phyloP scores from a whole-genome alignment of 2,888 invertebrate species.

The Dichetophora obliterata region DNA sequence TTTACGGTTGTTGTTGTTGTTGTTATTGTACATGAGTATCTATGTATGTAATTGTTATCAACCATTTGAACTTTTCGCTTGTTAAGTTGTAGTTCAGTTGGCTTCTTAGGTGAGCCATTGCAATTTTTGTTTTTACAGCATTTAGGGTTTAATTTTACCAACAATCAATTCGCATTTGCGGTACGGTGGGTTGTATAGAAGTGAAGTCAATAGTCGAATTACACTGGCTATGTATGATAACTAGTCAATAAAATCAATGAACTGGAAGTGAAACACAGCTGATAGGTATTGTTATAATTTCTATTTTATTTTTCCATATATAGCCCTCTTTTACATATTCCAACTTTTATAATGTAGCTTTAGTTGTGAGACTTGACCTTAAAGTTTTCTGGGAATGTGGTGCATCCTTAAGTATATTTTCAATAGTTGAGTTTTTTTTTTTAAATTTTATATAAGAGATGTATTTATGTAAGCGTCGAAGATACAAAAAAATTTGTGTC shows the following conservation, averaged over 20 bases:
- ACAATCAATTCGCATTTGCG: not conserved
- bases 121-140: not conserved
- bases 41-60: constrained; percentile 54
- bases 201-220: not conserved
- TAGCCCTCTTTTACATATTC: too few relatives aligned
- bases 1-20: constrained; percentile 36
- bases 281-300: too few relatives aligned
- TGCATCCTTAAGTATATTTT: too few relatives aligned
- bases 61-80: constrained; percentile 45
- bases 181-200: not conserved
- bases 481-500: too few relatives aligned
- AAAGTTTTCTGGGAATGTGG: too few relatives aligned
- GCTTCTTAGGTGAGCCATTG: constrained; percentile 27
- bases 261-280: too few relatives aligned
- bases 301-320: too few relatives aligned
- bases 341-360: too few relatives aligned
- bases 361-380: too few relatives aligned
- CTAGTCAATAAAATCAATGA: not conserved
- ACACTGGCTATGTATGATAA: not conserved
- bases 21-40: constrained; percentile 49
- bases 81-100: constrained; percentile 32
- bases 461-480: too few relatives aligned
- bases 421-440: too few relatives aligned
- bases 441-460: too few relatives aligned
- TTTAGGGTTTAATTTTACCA: not conserved